A percentile compares a stretch with the other conserved stretches of the same genome.
These are phyloP conservation scores for Synchiropus splendidus DNA, from an alignment of 2,113 vertebrate species.

Conservation along the genomic window DNA sequence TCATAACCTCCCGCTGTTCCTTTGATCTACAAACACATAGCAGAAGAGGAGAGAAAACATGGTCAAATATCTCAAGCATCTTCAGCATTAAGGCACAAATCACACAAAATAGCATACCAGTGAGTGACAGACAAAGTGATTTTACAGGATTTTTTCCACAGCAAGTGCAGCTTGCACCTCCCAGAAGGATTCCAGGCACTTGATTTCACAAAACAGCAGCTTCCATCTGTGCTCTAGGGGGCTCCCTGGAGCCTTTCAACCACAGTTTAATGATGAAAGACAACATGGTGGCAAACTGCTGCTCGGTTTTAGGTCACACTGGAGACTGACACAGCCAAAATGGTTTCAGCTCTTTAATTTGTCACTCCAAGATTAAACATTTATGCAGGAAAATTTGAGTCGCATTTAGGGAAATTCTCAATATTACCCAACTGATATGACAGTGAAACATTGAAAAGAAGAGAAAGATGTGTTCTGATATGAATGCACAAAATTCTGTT, in stretches of 20 bases:
- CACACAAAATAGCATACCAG: not conserved
- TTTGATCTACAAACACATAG: constrained; percentile 52
- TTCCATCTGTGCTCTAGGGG: constrained; percentile 25
- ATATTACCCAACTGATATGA: too few relatives aligned
- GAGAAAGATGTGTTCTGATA: too few relatives aligned
- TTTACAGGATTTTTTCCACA: constrained; percentile 22
- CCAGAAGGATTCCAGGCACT: constrained; percentile 22
- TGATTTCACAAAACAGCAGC: constrained; percentile 35
- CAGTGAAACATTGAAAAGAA: too few relatives aligned
- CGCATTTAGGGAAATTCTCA: too few relatives aligned
- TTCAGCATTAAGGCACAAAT: constrained; percentile 26
- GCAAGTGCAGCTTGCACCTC: constrained; percentile 28
- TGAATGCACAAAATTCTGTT: too few relatives aligned
- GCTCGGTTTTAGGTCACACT: constrained; percentile 24
- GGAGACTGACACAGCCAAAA: constrained; percentile 25
- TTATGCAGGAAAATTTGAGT: constrained; percentile 22
- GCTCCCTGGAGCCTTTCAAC: constrained; percentile 30
- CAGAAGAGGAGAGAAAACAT: constrained; percentile 45
- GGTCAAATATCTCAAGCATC: constrained; percentile 43
- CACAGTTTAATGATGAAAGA: constrained; percentile 49
- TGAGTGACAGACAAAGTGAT: not conserved
- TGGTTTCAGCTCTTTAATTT: constrained; percentile 43
- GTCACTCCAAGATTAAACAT: constrained; percentile 15
- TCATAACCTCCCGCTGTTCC: constrained; percentile 11
- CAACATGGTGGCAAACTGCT: constrained; percentile 35